Conservation (phyloP, 2,797 vertebrate genomes). For the Microhierax caerulescens region DNA sequence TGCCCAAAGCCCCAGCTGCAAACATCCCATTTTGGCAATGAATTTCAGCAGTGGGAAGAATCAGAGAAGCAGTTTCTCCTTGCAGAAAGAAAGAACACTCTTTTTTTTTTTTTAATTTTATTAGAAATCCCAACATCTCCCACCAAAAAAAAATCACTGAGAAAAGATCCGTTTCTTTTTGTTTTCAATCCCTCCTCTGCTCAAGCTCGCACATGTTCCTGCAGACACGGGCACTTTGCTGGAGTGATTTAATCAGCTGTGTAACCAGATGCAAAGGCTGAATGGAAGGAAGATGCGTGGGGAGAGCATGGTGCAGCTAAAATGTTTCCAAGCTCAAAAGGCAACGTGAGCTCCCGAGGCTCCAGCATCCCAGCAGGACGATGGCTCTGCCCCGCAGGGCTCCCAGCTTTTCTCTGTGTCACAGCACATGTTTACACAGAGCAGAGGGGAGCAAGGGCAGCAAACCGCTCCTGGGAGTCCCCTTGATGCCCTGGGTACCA, state of each 20-base stretch:
- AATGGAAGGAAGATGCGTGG: neutral
- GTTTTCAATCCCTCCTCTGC: neutral
- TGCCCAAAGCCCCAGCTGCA: neutral
- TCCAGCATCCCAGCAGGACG: fast-evolving
- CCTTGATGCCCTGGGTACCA: too few species aligned
- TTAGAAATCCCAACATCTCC: neutral
- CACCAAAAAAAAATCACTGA: neutral
- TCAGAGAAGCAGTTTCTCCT: neutral
- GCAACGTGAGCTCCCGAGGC: fast-evolving
- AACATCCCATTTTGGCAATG: neutral
- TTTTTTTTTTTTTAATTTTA: neutral
- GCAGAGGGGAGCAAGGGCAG: neutral
- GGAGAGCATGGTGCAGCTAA: neutral
- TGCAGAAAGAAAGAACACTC: neutral
- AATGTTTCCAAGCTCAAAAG: neutral
- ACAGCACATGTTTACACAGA: fast-evolving
- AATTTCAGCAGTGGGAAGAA: neutral
- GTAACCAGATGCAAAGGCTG: neutral
- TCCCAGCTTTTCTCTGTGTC: neutral
- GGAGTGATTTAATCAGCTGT: neutral
- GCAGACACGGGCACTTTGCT: neutral
- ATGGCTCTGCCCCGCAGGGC: neutral
- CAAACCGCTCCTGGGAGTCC: neutral
- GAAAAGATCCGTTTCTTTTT: fast-evolving
- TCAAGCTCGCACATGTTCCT: neutral